phyloP scores from a whole-genome alignment of 2,888 invertebrate species.

The Boloria euphrosyne region DNA sequence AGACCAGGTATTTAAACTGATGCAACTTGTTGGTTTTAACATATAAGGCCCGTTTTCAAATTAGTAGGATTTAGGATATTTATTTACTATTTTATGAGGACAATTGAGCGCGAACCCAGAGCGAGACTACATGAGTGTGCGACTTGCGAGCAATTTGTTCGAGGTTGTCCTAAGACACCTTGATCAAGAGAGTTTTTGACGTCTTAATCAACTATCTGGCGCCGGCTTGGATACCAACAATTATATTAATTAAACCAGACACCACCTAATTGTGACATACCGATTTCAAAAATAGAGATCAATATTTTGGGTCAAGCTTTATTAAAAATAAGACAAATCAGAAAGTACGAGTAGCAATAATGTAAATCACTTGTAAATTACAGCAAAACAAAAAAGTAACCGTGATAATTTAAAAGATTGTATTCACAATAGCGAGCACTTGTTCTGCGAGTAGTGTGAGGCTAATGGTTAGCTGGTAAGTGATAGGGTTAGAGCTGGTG shows the following conservation, averaged over 20 bases:
- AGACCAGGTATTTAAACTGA: too few relatives aligned
- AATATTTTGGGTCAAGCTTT: too few relatives aligned
- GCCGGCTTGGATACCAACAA: not conserved
- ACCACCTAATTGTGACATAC: not conserved
- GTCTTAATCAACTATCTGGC: conserved; percentile 6
- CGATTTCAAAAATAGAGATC: too few relatives aligned
- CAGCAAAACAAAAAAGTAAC: too few relatives aligned
- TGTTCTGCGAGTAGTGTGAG: conserved; percentile 1
- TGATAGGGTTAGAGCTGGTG: conserved; percentile 22
- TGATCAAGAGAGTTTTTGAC: conserved; percentile 21
- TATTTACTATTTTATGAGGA: too few relatives aligned
- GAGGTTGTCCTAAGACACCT: conserved; percentile 19
- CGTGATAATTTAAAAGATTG: not conserved
- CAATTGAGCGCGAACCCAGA: too few relatives aligned
- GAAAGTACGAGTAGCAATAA: too few relatives aligned
- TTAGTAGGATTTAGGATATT: too few relatives aligned
- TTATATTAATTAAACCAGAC: not conserved
- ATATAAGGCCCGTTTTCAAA: too few relatives aligned
- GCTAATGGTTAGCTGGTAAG: conserved; percentile 20
- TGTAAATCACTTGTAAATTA: too few relatives aligned
- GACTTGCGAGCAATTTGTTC: conserved; percentile 16
- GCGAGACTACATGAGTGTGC: not conserved
- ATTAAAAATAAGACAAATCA: too few relatives aligned
- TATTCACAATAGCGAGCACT: conserved; percentile 15
- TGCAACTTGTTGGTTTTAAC: too few relatives aligned